Conservation (phyloP, 1,140 invertebrate genomes). For the Diorhabda sublineata region DNA sequence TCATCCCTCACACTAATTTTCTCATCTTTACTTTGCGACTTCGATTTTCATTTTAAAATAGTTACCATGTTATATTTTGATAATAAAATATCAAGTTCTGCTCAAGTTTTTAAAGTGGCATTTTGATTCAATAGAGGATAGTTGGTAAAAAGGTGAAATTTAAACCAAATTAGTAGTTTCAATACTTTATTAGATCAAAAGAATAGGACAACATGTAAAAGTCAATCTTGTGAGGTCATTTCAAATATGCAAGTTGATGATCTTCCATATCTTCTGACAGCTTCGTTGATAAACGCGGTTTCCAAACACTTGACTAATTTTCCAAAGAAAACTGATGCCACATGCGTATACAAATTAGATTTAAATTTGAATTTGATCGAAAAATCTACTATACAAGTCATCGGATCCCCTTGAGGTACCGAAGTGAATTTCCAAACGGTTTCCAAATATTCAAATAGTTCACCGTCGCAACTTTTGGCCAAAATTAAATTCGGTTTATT, state of each 20-base stretch:
- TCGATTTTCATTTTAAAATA: no score
- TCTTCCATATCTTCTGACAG: slow-evolving; percentile 68
- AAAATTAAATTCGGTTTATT: slow-evolving; percentile 69
- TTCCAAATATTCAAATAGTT: slow-evolving; percentile 83
- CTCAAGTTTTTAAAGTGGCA: no score
- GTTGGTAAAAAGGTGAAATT: no score
- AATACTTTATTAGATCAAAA: not conserved
- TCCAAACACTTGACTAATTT: slow-evolving; percentile 95
- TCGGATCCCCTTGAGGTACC: slow-evolving; percentile 73
- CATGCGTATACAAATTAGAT: slow-evolving; percentile 54
- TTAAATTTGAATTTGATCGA: slow-evolving; percentile 43
- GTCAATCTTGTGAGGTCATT: slow-evolving; percentile 11
- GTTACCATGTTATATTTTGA: no score
- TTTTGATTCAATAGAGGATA: no score
- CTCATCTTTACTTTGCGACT: no score
- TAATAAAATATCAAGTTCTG: no score
- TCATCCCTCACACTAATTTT: no score
- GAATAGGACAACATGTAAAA: not conserved
- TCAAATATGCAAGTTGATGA: slow-evolving; percentile 22
- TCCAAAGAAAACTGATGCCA: slow-evolving; percentile 93
- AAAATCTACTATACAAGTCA: slow-evolving; percentile 43
- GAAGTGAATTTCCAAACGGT: slow-evolving; percentile 92
- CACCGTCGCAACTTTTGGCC: slow-evolving; percentile 86
- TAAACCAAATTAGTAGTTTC: not conserved
- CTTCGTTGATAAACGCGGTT: slow-evolving; percentile 84